Evolutionary conservation across 1,140 invertebrate genomes (phyloP), one percentile per base, ranked within the genome.

Genomic region (Tigriopus japonicus): DNA sequence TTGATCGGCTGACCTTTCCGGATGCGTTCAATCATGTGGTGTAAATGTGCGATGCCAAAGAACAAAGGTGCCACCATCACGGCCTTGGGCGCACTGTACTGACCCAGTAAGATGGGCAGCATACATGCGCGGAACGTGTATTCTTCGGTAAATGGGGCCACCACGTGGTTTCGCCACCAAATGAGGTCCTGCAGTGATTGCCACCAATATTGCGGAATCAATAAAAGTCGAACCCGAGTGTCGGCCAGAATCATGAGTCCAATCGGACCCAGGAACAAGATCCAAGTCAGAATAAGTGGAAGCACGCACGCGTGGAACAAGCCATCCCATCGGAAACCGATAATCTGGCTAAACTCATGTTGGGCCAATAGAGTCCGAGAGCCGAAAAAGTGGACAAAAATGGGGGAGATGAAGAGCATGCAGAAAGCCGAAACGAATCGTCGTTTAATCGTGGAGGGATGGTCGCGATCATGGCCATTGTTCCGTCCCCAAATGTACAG

Each of bases 121-220:
- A 96, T 94, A 69, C 90, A 95, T 0, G 89, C 87, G 65, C 92
- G 76, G 70, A 90, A 93, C 5, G 88, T 88, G 74, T 91, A 91
- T 71, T 96, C 92, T 74, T 96, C 92, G 62, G 88, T 88, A 28
- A 96, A 69, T 12, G 91, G 92, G 12, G 90, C 91, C 65, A 94
- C 85, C 41, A 95, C 71, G 70, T 88, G 82, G 70, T 90, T 92
- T 64, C 90, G 77, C 65, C 90, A 76, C 87, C 87, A 93, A 17
- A 86, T 79, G 56, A 88, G 74, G 68, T 85, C 85, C 65, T 77
- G 76, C 56, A 81, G 72, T 63, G 78, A 82, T 52, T 75, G 76
- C 17, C 79, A 69, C 86, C 86, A 89, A 68, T 59, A 59, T 45
- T 43, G 43, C 2, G 17, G 41, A 15, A 52, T 62, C 54, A 52